Evolutionary conservation across 2,113 vertebrate species (phyloP), one percentile per base, ranked within the genome.

Genomic region (Corythornis madagascariensis): DNA sequence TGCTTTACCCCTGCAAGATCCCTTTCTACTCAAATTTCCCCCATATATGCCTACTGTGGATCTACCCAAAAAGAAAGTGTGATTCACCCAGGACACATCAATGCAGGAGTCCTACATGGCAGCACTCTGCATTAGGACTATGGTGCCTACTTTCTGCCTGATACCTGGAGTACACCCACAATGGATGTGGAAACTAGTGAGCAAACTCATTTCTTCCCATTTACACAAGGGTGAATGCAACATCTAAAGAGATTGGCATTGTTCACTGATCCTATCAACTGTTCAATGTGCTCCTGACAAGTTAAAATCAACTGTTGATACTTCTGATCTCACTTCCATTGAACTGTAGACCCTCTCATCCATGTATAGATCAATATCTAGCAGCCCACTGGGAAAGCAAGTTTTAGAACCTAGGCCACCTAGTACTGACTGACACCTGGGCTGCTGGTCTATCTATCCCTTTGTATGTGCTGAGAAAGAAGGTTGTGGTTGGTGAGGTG

Each of bases 291-390:
- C 28, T 83, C 43, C 52, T 70, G 5, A 20, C 20, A 59, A 50
- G 22, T 53, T 66, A 86, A 83, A 90, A 75, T 42, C 28, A 50
- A 5, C 16, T 45, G 10, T 42, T 55, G 38, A 26, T 35, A 21
- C 16, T 56, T 56, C 29, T 31, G 53, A 56, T 48, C 50, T 60
- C 55, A 52, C 31, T 25, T 45, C 31, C 7, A 0, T 1, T 56
- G 60, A 70, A 43, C 48, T 65, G 60, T 7, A 73, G n/a, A 4
- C 48, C 9, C 16, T 48, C 56, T 74, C 31, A 45, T 67, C 11
- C 57, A 60, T 33, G 99, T 99, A 89, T 43, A 79, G 67, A 35
- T 22, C 57, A 35, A 22, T 60, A 60, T 24, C 21, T 33, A 35
- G 57, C 57, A 60, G 57, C n/a, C 21, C 5, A 0, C 18, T 2